phyloP scores from a whole-genome alignment of 2,113 vertebrate genomes.

The Piprites chloris region DNA sequence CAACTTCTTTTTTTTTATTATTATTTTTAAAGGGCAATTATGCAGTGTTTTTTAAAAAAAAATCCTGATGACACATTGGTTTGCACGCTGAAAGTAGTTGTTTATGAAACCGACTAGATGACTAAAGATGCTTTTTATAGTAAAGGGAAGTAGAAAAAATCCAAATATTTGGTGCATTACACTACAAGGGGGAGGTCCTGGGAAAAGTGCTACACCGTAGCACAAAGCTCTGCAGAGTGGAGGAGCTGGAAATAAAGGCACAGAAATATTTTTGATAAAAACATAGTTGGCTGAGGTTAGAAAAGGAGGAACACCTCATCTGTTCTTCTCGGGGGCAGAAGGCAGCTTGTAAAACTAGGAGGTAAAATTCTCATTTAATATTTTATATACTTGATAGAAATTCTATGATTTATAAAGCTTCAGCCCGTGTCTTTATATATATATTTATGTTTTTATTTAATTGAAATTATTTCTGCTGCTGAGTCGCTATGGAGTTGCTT shows the following conservation, averaged over 20 bases:
- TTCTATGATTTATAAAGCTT: conserved; percentile 12
- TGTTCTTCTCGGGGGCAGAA: background rate
- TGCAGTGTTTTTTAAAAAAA: background rate
- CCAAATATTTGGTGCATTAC: background rate
- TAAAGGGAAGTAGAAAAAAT: background rate
- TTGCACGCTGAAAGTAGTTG: background rate
- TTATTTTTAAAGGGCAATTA: background rate
- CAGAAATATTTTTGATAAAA: background rate
- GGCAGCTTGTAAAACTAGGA: background rate
- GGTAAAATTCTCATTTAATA: background rate
- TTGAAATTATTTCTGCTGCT: conserved; percentile 1
- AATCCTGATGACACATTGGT: background rate
- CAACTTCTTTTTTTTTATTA: background rate
- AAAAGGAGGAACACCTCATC: background rate
- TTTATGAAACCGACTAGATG: background rate
- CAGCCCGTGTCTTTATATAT: background rate
- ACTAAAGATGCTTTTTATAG: background rate
- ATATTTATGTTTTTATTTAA: background rate
- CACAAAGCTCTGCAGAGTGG: background rate
- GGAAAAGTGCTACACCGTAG: background rate
- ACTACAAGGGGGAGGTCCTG: background rate
- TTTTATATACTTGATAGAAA: background rate
- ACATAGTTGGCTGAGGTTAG: background rate
- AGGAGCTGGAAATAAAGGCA: background rate
- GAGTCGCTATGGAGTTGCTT: background rate